A percentile compares a stretch with the other conserved stretches of the same genome.
These are phyloP conservation scores for Drosophila limbata DNA, from an alignment of 2,888 invertebrate species.

Conservation along the genomic window DNA sequence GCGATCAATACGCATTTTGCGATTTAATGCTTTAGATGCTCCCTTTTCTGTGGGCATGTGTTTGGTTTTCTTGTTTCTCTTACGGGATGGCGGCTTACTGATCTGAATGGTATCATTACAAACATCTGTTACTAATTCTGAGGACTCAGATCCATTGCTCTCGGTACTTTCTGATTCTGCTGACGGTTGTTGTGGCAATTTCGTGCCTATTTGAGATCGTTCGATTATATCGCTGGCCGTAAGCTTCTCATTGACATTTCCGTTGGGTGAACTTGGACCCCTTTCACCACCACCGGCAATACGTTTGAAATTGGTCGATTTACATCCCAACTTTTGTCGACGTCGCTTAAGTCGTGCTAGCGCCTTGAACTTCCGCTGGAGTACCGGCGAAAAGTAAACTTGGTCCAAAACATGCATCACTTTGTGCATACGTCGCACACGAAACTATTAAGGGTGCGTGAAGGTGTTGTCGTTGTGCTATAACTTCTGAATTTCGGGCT, in stretches of 20 bases:
- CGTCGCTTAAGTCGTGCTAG: conserved; percentile 61
- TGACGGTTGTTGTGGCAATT: background rate
- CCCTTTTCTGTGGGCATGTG: conserved; percentile 49
- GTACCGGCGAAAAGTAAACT: conserved; percentile 81
- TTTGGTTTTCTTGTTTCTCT: conserved; percentile 45
- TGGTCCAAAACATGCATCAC: conserved; percentile 82
- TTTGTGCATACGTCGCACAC: conserved; percentile 77
- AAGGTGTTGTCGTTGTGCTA: background rate
- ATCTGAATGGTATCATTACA: conserved; percentile 3
- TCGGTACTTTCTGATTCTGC: conserved; percentile 28
- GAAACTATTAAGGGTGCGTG: conserved; percentile 62
- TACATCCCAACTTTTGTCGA: conserved; percentile 50
- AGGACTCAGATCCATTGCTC: conserved; percentile 29
- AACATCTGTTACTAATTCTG: conserved; percentile 23
- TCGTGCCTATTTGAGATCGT: conserved; percentile 9
- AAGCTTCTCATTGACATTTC: background rate
- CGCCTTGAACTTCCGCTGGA: conserved; percentile 71
- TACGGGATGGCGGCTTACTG: conserved; percentile 26
- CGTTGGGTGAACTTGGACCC: conserved; percentile 8
- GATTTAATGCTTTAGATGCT: conserved; percentile 22
- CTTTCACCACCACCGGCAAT: conserved; percentile 30
- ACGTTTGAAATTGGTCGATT: conserved; percentile 29
- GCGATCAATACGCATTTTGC: conserved; percentile 60
- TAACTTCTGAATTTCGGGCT: conserved; percentile 1
- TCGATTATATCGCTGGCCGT: background rate